phyloP scores from a whole-genome alignment of 30 jellyfish, hydroid and myxozoan genomes.

The Cassiopea xamachana region DNA sequence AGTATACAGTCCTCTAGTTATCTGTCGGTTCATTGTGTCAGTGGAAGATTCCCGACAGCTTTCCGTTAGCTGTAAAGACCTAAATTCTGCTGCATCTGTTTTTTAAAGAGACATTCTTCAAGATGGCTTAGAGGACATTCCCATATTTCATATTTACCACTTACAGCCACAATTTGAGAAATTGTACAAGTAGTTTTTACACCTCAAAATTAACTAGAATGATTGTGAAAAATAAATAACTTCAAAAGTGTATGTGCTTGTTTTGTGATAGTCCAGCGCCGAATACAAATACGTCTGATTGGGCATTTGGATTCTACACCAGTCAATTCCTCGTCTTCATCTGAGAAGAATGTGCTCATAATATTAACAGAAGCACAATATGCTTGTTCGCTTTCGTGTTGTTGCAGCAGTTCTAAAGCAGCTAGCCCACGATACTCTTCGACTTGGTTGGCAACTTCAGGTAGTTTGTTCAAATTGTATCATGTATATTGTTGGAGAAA shows the following conservation, averaged over 20 bases:
- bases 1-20: no score
- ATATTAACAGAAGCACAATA: constrained; percentile 80
- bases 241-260: constrained; percentile 64
- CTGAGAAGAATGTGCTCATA: constrained; percentile 79
- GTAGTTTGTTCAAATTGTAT: constrained; percentile 20
- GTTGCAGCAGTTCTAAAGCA: constrained; percentile 81
- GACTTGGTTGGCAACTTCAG: constrained; percentile 66
- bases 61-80: no score
- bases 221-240: background rate
- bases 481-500: no score
- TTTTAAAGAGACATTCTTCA: no score
- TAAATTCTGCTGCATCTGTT: no score
- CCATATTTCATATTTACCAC: no score
- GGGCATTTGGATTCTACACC: constrained; percentile 76
- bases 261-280: constrained; percentile 51
- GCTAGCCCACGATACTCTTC: constrained; percentile 92
- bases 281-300: constrained; percentile 65
- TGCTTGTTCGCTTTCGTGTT: constrained; percentile 85
- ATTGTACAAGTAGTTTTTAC: background rate
- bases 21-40: no score
- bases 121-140: no score
- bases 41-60: no score
- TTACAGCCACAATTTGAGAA: no score
- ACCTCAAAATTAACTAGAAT: background rate
- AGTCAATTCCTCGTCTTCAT: constrained; percentile 69